phyloP scores from a whole-genome alignment of 2,888 invertebrate species.

The Brachyptera putata region DNA sequence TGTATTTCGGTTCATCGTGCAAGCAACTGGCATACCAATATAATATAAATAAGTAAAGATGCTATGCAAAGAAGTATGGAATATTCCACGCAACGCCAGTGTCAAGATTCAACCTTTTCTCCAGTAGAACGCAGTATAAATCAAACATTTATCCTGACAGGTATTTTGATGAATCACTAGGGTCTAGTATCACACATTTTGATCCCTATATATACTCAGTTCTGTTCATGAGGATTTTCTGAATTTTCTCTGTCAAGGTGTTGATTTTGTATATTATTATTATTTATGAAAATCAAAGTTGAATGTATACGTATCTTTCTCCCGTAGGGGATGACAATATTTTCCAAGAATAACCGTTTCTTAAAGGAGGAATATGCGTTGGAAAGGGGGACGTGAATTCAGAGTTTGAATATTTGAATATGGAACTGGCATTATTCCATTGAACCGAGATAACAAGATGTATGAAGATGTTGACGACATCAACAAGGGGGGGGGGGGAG shows the following conservation, averaged over 20 bases:
- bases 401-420: conserved; percentile 22
- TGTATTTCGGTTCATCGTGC: too few relatives aligned
- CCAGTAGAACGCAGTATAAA: too few relatives aligned
- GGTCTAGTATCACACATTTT: not conserved
- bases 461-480: too few relatives aligned
- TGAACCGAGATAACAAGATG: conserved; percentile 6
- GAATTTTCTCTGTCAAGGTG: too few relatives aligned
- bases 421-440: conserved; percentile 13
- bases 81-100: too few relatives aligned
- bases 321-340: conserved; percentile 7
- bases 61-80: too few relatives aligned
- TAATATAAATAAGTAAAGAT: too few relatives aligned
- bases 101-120: too few relatives aligned
- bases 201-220: too few relatives aligned
- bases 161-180: not conserved
- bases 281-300: conserved; percentile 23
- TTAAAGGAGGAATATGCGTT: not conserved
- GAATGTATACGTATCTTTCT: not conserved
- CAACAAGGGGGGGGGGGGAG: too few relatives aligned
- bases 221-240: too few relatives aligned
- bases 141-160: not conserved
- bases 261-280: conserved; percentile 12
- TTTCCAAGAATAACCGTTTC: conserved; percentile 6
- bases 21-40: too few relatives aligned
- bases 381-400: conserved; percentile 8